Evolutionary conservation across 2,797 vertebrate genomes (phyloP), one percentile per base, ranked within the genome.

Genomic region (Mus minutoides): DNA sequence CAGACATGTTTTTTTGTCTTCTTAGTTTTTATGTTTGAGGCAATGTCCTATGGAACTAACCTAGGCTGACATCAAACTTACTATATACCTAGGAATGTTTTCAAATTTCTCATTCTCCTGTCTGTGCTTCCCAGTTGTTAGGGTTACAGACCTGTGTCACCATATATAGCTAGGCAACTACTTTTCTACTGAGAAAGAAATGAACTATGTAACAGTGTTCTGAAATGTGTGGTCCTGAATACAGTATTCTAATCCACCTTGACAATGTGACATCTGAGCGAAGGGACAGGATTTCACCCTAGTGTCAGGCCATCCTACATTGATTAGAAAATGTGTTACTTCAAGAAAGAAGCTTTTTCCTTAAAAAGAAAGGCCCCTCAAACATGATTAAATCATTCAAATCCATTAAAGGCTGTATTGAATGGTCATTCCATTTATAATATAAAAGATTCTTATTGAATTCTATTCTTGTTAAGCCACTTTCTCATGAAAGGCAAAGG

Each of bases 401-500:
- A 89, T 40, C 11, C 83, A 91, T 97, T 86, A 26, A 93, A 69
- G 71, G 34, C 84, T 88, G 73, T 60, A 37, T 90, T 85, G 43
- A 88, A 29, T 95, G 93, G 34, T 96, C 80, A 76, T 92, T 94
- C 22, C 22, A 7, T 77, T 94, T 94, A 60, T 90, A 69, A 94
- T 91, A 86, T 71, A 94, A 92, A 92, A 92, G 4, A 7, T 54
- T 89, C 77, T 67, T 71, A 6, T n/a, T 93, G 69, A 91, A 90
- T 94, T 96, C 96, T 91, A 71, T 87, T 83, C 52, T 46, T 34
- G 43, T 78, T 90, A 79, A 79, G 64, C 86, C 43, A 92, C 94
- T 97, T 96, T 97, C 16, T 94, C 11, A 40, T 54, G 43, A 92
- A 79, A 91, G 88, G 69, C 64, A 90, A 94, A 88, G 94, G 79